Conservation (phyloP, 2,888 invertebrate genomes). For the Ashinkailepas kermadecensis region DNA sequence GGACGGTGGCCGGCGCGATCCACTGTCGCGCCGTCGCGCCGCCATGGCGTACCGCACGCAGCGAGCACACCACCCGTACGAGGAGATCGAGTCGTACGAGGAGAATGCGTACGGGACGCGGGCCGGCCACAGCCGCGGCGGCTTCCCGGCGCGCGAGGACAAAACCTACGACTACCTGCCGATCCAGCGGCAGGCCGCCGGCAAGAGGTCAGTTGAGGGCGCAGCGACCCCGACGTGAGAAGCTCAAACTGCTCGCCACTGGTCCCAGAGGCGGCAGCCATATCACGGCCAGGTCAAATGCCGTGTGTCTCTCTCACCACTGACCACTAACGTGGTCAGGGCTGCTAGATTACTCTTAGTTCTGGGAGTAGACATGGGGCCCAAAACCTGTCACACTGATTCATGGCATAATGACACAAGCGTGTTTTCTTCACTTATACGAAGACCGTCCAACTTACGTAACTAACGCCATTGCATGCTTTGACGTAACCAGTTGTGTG, state of each 20-base stretch:
- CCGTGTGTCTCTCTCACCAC: background rate
- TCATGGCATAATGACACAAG: no score
- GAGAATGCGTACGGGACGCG: background rate
- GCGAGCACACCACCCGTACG: conserved; percentile 12
- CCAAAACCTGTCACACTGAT: no score
- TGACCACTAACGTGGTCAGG: background rate
- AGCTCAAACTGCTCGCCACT: no score
- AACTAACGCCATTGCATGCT: no score
- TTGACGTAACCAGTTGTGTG: no score
- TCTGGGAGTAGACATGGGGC: background rate
- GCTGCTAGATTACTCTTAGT: background rate
- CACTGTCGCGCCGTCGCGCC: background rate
- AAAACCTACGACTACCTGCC: conserved; percentile 6
- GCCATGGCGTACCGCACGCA: background rate
- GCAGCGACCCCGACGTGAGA: background rate
- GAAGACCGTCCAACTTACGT: no score
- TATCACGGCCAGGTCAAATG: background rate
- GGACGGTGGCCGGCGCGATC: background rate
- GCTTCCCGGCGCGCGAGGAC: background rate
- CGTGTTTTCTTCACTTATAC: no score
- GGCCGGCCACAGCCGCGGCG: background rate
- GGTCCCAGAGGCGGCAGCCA: no score
- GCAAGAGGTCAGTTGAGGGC: conserved; percentile 1
- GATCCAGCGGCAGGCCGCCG: background rate
- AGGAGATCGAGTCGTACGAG: conserved; percentile 18